Percentiles rank a stretch among this genome's conserved stretches.
These are phyloP conservation scores for Conistra vaccinii DNA, from an alignment of 2,888 invertebrate genomes.

Conservation along the genomic window DNA sequence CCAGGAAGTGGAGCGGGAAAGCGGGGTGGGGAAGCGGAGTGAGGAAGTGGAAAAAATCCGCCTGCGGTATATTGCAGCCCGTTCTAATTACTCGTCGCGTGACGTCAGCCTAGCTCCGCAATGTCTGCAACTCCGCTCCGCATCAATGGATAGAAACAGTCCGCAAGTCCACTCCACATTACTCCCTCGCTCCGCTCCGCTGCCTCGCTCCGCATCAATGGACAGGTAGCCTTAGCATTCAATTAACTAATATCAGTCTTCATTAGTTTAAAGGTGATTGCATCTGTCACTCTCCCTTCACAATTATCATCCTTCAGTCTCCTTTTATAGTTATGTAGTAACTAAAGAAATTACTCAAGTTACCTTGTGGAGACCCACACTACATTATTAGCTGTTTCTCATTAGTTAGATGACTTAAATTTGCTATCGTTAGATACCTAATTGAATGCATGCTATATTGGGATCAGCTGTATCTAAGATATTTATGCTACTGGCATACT, in stretches of 20 bases:
- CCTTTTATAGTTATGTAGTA: conserved; percentile 38
- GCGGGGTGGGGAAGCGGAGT: too few relatives aligned
- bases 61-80: too few relatives aligned
- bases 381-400: background rate
- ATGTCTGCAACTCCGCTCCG: too few relatives aligned
- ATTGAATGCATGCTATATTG: conserved; percentile 29
- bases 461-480: conserved; percentile 1
- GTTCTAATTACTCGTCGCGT: too few relatives aligned
- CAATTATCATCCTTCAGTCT: conserved; percentile 30
- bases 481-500: conserved; percentile 7
- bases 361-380: conserved; percentile 48
- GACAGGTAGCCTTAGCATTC: background rate
- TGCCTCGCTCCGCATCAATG: too few relatives aligned
- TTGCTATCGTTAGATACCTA: conserved; percentile 35
- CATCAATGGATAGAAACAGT: too few relatives aligned
- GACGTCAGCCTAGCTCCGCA: too few relatives aligned
- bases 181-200: too few relatives aligned
- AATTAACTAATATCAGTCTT: background rate
- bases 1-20: too few relatives aligned
- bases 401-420: conserved; percentile 17
- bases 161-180: too few relatives aligned
- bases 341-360: conserved; percentile 39
- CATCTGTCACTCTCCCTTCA: conserved; percentile 4
- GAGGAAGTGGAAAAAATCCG: too few relatives aligned
- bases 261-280: background rate